A percentile compares a stretch with the other conserved stretches of the same genome.
Conservation (phyloP, 1,140 invertebrate species). For the Macrobrachium nipponense region DNA sequence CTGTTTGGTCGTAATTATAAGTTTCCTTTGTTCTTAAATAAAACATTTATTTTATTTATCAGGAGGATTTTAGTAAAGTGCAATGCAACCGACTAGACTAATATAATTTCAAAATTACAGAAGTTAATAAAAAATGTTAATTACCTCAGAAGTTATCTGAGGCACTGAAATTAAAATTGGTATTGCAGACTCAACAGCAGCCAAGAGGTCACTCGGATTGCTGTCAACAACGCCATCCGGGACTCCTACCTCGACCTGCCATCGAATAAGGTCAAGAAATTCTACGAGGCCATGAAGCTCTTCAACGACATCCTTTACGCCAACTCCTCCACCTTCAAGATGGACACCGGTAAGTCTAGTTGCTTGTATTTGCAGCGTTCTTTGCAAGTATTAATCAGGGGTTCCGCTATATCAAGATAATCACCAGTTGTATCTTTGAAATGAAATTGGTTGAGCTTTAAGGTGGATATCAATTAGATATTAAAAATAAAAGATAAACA, state of each 20-base stretch:
- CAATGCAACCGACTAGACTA: too few relatives aligned
- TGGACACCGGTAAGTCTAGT: constrained; percentile 70
- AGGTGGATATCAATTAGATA: too few relatives aligned
- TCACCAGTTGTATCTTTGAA: too few relatives aligned
- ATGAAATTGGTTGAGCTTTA: too few relatives aligned
- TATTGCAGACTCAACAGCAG: constrained; percentile 70
- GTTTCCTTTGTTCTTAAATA: too few relatives aligned
- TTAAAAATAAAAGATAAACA: too few relatives aligned
- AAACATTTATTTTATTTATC: too few relatives aligned
- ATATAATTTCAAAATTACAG: not conserved
- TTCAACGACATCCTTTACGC: constrained; percentile 71
- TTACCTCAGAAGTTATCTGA: not conserved
- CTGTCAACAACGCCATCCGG: constrained; percentile 77
- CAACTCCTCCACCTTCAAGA: constrained; percentile 75
- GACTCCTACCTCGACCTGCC: constrained; percentile 75
- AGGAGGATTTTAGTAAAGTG: too few relatives aligned
- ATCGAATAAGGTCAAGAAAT: constrained; percentile 73
- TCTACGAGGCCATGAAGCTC: constrained; percentile 74
- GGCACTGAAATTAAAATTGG: constrained; percentile 19
- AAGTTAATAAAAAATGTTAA: not conserved
- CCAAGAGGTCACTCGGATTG: constrained; percentile 73
- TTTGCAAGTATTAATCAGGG: too few relatives aligned
- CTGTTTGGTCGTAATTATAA: too few relatives aligned
- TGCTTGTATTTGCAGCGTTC: too few relatives aligned
- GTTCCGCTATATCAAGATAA: too few relatives aligned